Percentiles rank a stretch among this genome's conserved stretches.
These are phyloP conservation scores for Megalurothrips usitatus DNA, from an alignment of 2,888 invertebrate species.

Conservation along the genomic window DNA sequence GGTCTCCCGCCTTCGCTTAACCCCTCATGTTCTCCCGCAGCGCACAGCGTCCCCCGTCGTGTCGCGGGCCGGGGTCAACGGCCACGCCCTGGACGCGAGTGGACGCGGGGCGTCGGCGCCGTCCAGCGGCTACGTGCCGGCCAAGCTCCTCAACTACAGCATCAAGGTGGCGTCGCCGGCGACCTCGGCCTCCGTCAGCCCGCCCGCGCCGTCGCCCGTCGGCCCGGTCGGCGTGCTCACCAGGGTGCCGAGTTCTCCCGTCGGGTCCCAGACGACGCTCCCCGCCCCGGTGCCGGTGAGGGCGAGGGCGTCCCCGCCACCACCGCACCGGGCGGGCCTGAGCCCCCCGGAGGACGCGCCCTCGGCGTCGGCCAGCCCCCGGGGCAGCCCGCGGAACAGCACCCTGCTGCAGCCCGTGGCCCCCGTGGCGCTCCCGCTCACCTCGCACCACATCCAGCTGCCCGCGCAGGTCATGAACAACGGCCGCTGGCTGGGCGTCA, in stretches of 20 bases:
- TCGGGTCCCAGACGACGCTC: slow-evolving; percentile 36
- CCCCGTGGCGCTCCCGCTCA: slow-evolving; percentile 10
- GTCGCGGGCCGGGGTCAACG: background rate
- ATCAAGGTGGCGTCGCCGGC: slow-evolving; percentile 13
- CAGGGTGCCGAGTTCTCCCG: slow-evolving; percentile 38
- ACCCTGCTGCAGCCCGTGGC: background rate
- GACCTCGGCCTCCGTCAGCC: background rate
- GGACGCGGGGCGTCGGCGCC: slow-evolving; percentile 33
- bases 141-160: slow-evolving; percentile 13
- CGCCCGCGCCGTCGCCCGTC: slow-evolving; percentile 37
- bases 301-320: background rate
- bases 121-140: slow-evolving; percentile 27
- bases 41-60: slow-evolving; percentile 1
- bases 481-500: slow-evolving; percentile 2
- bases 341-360: no score
- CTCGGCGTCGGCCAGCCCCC: background rate
- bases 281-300: slow-evolving; percentile 27
- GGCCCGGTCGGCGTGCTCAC: slow-evolving; percentile 23
- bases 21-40: background rate
- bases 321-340: background rate
- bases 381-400: background rate
- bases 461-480: slow-evolving; percentile 29
- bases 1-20: no score
- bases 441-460: slow-evolving; percentile 32
- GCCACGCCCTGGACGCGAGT: background rate